Evolutionary conservation across 2,888 invertebrate genomes (phyloP), one percentile per base, ranked within the genome.

Genomic region (Drosophila monieri): DNA sequence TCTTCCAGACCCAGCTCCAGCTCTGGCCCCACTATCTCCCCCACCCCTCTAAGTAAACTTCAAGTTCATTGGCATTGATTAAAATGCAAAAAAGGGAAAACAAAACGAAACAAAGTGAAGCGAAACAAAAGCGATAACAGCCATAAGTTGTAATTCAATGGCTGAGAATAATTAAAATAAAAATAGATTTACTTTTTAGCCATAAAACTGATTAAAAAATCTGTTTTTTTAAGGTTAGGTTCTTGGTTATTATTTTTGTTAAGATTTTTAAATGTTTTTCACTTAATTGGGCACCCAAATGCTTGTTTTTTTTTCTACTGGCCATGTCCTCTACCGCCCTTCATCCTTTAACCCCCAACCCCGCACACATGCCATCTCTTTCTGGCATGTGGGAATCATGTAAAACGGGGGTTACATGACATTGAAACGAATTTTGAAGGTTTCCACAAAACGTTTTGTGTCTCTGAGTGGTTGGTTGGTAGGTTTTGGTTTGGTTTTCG

Each of bases 321-420:
- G 25, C 21, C 37, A 37, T 23, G 35, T 15, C 43, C 41, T 46
- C 23, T 3, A 25, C 10, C 25, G 37, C 25, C 48, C 48, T 35
- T 30, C 14, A 10, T 12, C n/a, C 10, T 9, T 12, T 15, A 6
- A 23, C n/a, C 47, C 47, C 15, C 23, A 30, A 4, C 15, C 48
- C 14, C 18, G n/a, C 4, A 1, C 18, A 1, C 10, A n/a, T 41
- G 12, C 1, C 44, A 6, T 57, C 47, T 43, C 46, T 32, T 30
- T 43, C 54, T 18, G 23, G 57, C 55, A 32, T 57, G 14, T 48
- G 44, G 23, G 37, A 48, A 35, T 43, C 53, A 54, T 55, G 56
- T 53, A 84, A 80, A 77, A 84, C 68, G 74, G 78, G 85, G 87
- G 83, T 83, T 86, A 86, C 87, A 80, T 83, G 87, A 86, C 87